These are phyloP conservation scores for Spodoptera frugiperda DNA, from an alignment of 1,140 invertebrate species.

Conservation along the genomic window DNA sequence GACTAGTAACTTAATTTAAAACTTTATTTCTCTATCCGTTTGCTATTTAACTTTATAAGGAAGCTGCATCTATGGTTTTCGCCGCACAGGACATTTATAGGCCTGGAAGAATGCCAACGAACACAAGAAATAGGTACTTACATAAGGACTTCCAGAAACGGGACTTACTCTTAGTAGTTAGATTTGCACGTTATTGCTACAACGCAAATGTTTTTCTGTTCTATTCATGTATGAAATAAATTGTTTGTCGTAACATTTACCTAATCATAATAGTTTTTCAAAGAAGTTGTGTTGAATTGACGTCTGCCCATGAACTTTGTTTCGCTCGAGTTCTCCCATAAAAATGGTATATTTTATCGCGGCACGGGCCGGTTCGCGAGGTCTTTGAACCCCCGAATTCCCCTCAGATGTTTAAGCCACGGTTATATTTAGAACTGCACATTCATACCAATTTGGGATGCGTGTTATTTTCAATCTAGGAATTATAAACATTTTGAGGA, in stretches of 20 bases:
- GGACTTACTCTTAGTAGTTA: slow-evolving; percentile 21
- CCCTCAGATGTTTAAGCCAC: slow-evolving; percentile 65
- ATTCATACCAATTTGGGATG: slow-evolving; percentile 64
- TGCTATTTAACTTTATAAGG: slow-evolving; percentile 47
- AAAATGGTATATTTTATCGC: slow-evolving; percentile 61
- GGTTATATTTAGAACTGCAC: slow-evolving; percentile 80
- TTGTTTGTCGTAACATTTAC: not conserved
- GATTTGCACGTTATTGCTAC: slow-evolving; percentile 15
- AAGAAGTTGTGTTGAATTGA: slow-evolving; percentile 16
- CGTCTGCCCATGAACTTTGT: slow-evolving; percentile 65
- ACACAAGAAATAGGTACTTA: slow-evolving; percentile 50
- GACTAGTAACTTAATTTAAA: not conserved
- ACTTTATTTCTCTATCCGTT: slow-evolving; percentile 24
- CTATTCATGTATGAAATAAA: not conserved
- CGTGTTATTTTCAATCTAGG: slow-evolving; percentile 65
- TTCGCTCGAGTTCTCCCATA: slow-evolving; percentile 53
- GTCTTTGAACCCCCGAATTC: slow-evolving; percentile 81
- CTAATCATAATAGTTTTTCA: not conserved
- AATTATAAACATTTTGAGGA: slow-evolving; percentile 49
- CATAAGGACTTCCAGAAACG: slow-evolving; percentile 43
- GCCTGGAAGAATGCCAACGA: slow-evolving; percentile 56
- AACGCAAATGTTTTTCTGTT: slow-evolving; percentile 1
- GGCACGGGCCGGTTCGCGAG: slow-evolving; percentile 70
- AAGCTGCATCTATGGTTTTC: slow-evolving; percentile 52
- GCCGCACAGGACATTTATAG: slow-evolving; percentile 55